These are phyloP conservation scores for Drosophila punjabiensis DNA, from an alignment of 1,140 invertebrate species.

Conservation along the genomic window DNA sequence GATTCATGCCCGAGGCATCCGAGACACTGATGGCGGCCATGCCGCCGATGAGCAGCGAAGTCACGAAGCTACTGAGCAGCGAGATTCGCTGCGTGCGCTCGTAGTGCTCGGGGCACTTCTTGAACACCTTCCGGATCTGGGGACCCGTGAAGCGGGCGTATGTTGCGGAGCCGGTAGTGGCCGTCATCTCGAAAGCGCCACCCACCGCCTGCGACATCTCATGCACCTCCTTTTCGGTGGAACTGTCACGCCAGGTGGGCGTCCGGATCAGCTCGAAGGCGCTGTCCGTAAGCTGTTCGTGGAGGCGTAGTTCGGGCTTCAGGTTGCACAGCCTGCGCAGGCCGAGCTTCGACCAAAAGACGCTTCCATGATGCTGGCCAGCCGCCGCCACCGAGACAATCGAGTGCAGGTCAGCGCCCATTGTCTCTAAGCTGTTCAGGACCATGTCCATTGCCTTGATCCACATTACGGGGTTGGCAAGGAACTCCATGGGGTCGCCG, in stretches of 20 bases:
- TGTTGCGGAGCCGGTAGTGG: constrained; percentile 95
- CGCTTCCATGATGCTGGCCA: constrained; percentile 98
- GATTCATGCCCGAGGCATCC: constrained; percentile 98
- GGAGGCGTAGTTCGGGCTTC: constrained; percentile 90
- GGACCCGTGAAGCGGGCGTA: constrained; percentile 96
- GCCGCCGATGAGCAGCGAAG: constrained; percentile 93
- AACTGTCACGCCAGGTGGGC: constrained; percentile 98
- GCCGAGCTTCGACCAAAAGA: constrained; percentile 95
- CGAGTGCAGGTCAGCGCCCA: constrained; percentile 92
- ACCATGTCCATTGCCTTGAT: constrained; percentile 97
- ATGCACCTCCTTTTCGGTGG: constrained; percentile 91
- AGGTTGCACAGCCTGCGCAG: constrained; percentile 88
- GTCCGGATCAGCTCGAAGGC: constrained; percentile 92
- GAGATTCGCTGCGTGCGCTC: constrained; percentile 95
- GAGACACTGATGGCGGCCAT: constrained; percentile 96
- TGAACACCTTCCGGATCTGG: constrained; percentile 95
- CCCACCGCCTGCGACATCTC: constrained; percentile 92
- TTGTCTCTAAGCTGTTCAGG: constrained; percentile 91
- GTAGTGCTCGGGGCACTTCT: constrained; percentile 90
- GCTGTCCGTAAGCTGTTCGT: constrained; percentile 91
- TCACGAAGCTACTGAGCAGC: constrained; percentile 95
- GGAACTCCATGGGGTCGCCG: constrained; percentile 18
- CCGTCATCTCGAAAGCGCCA: constrained; percentile 91
- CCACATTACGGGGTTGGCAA: constrained; percentile 96
- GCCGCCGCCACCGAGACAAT: constrained; percentile 94